Base-by-base conservation (phyloP, 2,113 vertebrate genomes). In the Myanophis thanlyinensis region DNA sequence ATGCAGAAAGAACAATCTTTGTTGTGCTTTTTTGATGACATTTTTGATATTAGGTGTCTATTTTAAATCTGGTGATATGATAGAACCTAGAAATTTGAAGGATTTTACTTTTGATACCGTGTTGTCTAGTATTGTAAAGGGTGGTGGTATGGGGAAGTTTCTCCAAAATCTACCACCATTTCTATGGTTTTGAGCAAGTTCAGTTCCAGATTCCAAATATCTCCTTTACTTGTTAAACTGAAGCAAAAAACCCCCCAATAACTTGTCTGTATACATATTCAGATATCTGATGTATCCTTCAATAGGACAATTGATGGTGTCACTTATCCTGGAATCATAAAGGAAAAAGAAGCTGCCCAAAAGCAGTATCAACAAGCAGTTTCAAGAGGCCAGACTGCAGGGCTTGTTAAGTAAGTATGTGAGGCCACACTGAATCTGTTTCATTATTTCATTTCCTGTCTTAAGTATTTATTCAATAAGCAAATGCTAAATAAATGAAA, bases 331-430 rank as follows among this genome's bases (percentile, higher is more conserved):
- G 99, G 99, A 20, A 94, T 95, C 88, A 99, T 99, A 88, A 99
- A 99, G 94, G 97, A 98, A 94, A 99, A 99, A 96, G 98, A 98
- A 94, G 96, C 89, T 6, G 99, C 99, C 0, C 97, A 98, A 96
- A 97, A 98, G 90, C 98, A 99, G 49, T 99, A 99, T 94, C 95
- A 97, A 73, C 96, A 98, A 85, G 99, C 99, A 5, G 98, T 99
- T 95, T 97, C 98, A 87, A 98, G 95, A 1, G 99, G 99, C 48
- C 97, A 99, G 96, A 99, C 98, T 53, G 98, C 99, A 1, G 99
- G 88, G 30, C 88, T 89, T 47, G 88, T 89, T 7, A 22, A 35
- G 88, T 67, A 67, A 67, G 88, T 89, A 35, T 22, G 35, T 89
- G 46, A 89, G 27, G 3, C 89, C 18, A 67, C 15, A 46, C 40